Base-by-base conservation (phyloP, 37 sponge, comb jelly and placozoan species). In the Dysidea cf. avara region DNA sequence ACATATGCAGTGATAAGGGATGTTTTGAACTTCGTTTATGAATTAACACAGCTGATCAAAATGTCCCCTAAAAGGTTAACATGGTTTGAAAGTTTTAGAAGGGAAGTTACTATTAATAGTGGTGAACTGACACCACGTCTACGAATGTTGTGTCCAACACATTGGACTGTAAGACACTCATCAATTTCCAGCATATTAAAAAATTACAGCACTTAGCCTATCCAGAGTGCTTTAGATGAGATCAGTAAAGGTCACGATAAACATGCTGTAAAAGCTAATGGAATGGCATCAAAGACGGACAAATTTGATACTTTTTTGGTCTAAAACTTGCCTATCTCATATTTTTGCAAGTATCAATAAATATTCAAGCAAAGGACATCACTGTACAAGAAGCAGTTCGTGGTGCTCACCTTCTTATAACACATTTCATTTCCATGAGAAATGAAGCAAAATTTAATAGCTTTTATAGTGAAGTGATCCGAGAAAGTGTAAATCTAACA, bases 351-450 rank as follows among this genome's bases (percentile, higher is more conserved):
- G 56, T 86, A 18, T 86, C 80, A 43, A 39, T 67, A n/a, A 86
- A 72, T 49, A n/a, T 86, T 39, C 86, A 86, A 67, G 86, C 80
- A 1, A 66, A 74, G 61, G 53, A 86, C 32, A 66, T 57, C 30
- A 86, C 81, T 20, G 76, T 86, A 30, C 70, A 72, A 30, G 86
- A 86, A 46, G 86, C 74, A 26, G 46, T 36, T 61, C 39, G 54
- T 34, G 76, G 74, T 57, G 76, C 63, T 17, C 25, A 20, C 6
- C 70, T 87, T 22, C 81, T 76, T 31, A 43, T 2, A 28, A 36
- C 54, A 14, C 78, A 84, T 63, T 75, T 70, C 7, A 35, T 28
- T 20, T 68, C 71, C 18, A 56, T 84, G 25, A 39, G 72, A 43
- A 77, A 13, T 61, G 84, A 77, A 7, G 56, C 71, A 20, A 39